These are phyloP conservation scores for Hippocampus kuda DNA, from an alignment of 2,797 vertebrate species.

Conservation along the genomic window DNA sequence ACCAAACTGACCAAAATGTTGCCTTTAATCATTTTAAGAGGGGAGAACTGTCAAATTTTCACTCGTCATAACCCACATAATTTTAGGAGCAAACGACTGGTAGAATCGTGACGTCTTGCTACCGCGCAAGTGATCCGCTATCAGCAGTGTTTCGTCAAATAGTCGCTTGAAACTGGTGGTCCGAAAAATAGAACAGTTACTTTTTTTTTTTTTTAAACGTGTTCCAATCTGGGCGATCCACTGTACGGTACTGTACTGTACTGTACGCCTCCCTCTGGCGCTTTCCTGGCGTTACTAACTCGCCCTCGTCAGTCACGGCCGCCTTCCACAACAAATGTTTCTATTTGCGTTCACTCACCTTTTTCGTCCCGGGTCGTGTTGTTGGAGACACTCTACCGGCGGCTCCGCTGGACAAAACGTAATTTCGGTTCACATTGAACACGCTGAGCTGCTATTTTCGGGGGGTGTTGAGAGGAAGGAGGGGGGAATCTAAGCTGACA, in stretches of 20 bases:
- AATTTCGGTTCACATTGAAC: slow-evolving; percentile 73
- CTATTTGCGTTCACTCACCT: slow-evolving; percentile 78
- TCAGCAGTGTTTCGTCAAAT: background rate
- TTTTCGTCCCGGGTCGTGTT: slow-evolving; percentile 61
- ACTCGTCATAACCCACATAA: background rate
- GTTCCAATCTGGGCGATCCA: slow-evolving; percentile 31
- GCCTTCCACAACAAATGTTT: slow-evolving; percentile 63
- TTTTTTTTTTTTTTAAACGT: slow-evolving; percentile 13
- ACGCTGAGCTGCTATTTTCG: slow-evolving; percentile 73
- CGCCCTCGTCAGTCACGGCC: slow-evolving; percentile 39
- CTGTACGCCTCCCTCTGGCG: slow-evolving; percentile 67
- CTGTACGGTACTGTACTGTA: background rate
- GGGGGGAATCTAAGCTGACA: slow-evolving; percentile 67
- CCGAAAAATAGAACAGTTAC: background rate
- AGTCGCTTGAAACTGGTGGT: background rate
- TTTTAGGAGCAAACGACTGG: background rate
- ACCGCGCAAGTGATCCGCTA: background rate
- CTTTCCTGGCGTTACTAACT: slow-evolving; percentile 33
- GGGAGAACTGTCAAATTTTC: background rate
- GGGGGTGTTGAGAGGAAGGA: slow-evolving; percentile 42
- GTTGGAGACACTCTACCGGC: slow-evolving; percentile 68
- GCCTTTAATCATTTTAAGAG: background rate
- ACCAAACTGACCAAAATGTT: background rate
- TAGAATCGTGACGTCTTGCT: background rate
- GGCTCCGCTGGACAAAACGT: slow-evolving; percentile 68